Percentiles rank a stretch among this genome's conserved stretches.
These are phyloP conservation scores for Hetaerina titia DNA, from an alignment of 2,888 invertebrate genomes.

Conservation along the genomic window DNA sequence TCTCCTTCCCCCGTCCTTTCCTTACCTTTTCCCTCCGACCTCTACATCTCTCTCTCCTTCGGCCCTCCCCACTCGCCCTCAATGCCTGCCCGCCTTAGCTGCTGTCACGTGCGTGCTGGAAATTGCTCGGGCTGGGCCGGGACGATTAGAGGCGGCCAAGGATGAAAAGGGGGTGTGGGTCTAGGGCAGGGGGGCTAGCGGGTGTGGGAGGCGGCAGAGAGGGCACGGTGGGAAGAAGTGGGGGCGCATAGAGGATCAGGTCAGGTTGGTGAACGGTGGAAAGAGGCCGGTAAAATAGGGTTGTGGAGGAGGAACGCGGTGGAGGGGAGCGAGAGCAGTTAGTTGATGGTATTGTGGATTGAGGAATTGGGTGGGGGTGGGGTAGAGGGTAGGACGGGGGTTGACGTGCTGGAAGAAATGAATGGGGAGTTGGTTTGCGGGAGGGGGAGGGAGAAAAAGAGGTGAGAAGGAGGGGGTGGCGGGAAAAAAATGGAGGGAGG, in stretches of 20 bases:
- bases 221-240: background rate
- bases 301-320: background rate
- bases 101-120: constrained; percentile 35
- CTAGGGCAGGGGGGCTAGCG: background rate
- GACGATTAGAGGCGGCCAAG: background rate
- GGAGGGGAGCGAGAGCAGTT: background rate
- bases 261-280: background rate
- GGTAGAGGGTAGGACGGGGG: background rate
- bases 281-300: background rate
- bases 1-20: too few relatives aligned
- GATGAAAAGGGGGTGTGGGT: background rate
- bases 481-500: too few relatives aligned
- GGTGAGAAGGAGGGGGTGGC: constrained; percentile 42
- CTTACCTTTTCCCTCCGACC: background rate
- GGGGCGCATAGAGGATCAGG: background rate
- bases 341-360: background rate
- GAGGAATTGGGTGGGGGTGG: background rate
- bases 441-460: background rate
- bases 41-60: background rate
- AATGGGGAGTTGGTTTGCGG: background rate
- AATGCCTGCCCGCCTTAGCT: too few relatives aligned
- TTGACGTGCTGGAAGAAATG: background rate
- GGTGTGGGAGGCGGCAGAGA: background rate
- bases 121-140: constrained; percentile 3
- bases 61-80: too few relatives aligned